These are phyloP conservation scores for Stichopus chloronotus DNA, from an alignment of 35 echinoderm and acorn worm genomes.

Conservation along the genomic window DNA sequence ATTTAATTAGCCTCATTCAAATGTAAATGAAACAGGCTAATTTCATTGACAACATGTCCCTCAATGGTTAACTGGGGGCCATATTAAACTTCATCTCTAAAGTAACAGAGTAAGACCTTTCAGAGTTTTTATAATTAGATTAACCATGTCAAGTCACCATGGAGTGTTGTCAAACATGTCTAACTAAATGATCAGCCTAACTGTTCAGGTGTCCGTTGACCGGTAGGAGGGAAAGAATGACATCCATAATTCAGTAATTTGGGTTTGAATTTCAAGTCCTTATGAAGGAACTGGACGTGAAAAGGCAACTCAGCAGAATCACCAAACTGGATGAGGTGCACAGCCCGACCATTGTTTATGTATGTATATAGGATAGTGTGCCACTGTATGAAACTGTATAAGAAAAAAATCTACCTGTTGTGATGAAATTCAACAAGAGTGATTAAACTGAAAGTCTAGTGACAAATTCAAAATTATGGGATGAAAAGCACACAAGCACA, in stretches of 20 bases:
- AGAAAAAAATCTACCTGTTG: too few relatives aligned
- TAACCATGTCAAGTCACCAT: neutral
- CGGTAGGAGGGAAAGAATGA: neutral
- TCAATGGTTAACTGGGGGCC: neutral
- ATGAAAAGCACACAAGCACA: too few relatives aligned
- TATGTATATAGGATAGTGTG: too few relatives aligned
- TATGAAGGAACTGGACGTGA: too few relatives aligned
- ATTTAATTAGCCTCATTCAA: conserved; percentile 29
- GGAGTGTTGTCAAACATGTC: neutral
- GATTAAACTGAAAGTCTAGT: too few relatives aligned
- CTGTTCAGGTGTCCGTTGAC: neutral
- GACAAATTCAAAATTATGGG: too few relatives aligned
- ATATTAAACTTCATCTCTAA: neutral
- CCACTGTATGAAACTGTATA: too few relatives aligned
- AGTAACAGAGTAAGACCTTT: neutral
- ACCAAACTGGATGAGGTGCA: too few relatives aligned
- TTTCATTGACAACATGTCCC: conserved; percentile 9
- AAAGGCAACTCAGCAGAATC: too few relatives aligned
- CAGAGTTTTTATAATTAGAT: neutral
- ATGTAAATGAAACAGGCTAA: conserved; percentile 25
- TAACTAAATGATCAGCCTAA: neutral
- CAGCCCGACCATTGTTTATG: too few relatives aligned
- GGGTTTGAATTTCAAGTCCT: too few relatives aligned
- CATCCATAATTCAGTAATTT: neutral
- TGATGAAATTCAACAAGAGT: too few relatives aligned